These are phyloP conservation scores for Leptodactylus fuscus DNA, from an alignment of 2,113 vertebrate species.

Conservation along the genomic window DNA sequence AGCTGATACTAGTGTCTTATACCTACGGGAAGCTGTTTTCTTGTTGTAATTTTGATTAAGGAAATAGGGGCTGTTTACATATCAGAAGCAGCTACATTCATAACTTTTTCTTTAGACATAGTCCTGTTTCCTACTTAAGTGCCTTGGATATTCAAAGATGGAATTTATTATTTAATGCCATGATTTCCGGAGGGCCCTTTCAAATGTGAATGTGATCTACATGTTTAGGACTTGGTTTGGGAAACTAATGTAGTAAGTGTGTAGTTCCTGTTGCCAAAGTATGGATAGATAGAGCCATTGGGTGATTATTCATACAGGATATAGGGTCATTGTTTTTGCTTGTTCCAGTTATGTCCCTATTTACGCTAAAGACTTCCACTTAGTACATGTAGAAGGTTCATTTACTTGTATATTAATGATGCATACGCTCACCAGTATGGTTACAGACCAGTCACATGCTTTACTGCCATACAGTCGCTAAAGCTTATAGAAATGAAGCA, in stretches of 20 bases:
- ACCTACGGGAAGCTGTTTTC: constrained; percentile 14
- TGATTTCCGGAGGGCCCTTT: constrained; percentile 18
- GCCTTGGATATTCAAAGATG: constrained; percentile 56
- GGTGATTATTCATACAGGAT: constrained; percentile 33
- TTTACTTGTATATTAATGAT: neutral
- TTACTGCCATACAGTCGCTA: neutral
- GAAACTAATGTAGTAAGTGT: constrained; percentile 25
- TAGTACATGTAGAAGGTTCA: neutral
- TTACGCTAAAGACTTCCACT: neutral
- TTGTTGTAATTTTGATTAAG: constrained; percentile 26
- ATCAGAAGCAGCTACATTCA: constrained; percentile 26
- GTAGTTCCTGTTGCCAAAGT: constrained; percentile 40
- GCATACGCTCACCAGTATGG: too few relatives aligned
- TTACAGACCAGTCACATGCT: neutral
- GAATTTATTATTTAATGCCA: constrained; percentile 8
- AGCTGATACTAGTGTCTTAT: constrained; percentile 15
- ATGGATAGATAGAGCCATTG: constrained; percentile 21
- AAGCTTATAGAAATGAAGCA: neutral
- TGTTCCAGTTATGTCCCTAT: neutral
- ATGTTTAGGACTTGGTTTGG: constrained; percentile 53
- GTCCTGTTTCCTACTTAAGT: constrained; percentile 58
- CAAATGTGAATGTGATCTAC: constrained; percentile 28
- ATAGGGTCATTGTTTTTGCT: neutral
- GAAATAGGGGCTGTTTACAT: constrained; percentile 39
- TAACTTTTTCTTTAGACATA: constrained; percentile 26